Percentiles rank a stretch among this genome's conserved stretches.
These are phyloP conservation scores for Zoanthus sociatus DNA, from an alignment of 92 coral and sea anemone genomes.

Conservation along the genomic window DNA sequence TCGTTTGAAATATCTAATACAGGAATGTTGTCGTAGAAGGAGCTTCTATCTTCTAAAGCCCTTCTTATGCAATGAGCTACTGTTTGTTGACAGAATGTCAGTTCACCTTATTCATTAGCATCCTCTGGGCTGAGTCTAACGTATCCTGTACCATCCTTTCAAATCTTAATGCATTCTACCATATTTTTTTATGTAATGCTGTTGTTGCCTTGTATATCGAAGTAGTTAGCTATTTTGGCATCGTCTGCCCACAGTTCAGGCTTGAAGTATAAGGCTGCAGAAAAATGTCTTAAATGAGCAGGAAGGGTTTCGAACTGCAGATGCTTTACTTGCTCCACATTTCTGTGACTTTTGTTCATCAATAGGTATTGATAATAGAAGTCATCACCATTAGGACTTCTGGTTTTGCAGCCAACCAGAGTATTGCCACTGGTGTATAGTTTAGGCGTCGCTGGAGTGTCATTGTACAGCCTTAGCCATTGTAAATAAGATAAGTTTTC, in stretches of 20 bases:
- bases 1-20: too few species aligned
- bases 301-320: neutral
- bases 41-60: too few species aligned
- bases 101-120: too few species aligned
- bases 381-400: neutral
- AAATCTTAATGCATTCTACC: neutral
- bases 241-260: neutral
- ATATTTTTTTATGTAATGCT: neutral
- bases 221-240: neutral
- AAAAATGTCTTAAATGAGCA: neutral
- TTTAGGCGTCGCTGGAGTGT: neutral
- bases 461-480: neutral
- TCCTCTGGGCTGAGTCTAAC: too few species aligned
- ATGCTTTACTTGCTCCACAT: neutral
- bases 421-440: neutral
- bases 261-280: neutral
- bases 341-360: neutral
- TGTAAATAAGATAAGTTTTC: neutral
- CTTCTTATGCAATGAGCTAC: too few species aligned
- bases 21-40: too few species aligned
- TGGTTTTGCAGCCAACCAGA: slow-evolving; percentile 29
- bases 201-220: neutral
- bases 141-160: too few species aligned
- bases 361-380: slow-evolving; percentile 42
- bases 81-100: too few species aligned